Conservation (phyloP, 2,797 vertebrate genomes). For the Alca torda region DNA sequence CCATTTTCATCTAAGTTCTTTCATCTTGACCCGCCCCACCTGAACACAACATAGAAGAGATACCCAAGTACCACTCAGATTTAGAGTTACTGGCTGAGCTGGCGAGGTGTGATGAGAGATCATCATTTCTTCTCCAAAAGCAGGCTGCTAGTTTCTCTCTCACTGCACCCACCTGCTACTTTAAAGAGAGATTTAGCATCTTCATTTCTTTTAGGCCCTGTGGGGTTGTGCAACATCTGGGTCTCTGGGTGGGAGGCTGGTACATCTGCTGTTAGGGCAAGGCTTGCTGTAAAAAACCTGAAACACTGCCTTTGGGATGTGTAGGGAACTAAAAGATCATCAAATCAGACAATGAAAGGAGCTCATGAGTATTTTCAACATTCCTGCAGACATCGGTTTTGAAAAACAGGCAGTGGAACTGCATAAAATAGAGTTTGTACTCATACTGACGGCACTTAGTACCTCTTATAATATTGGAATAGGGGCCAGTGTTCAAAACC, state of each 20-base stretch:
- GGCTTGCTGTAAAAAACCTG: neutral
- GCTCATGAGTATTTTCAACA: neutral
- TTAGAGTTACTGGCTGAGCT: neutral
- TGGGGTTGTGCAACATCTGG: neutral
- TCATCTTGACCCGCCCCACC: neutral
- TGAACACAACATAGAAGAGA: neutral
- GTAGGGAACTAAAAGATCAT: neutral
- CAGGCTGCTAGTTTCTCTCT: neutral
- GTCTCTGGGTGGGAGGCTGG: neutral
- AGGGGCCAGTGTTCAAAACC: neutral
- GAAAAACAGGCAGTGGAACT: neutral
- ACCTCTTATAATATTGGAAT: neutral
- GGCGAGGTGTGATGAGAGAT: neutral
- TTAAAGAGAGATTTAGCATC: neutral
- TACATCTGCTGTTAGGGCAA: neutral
- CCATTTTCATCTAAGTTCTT: neutral
- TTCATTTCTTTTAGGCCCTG: neutral
- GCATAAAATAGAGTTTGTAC: neutral
- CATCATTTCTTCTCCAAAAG: neutral
- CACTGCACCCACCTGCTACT: neutral
- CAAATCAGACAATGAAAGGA: neutral
- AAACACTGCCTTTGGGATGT: neutral
- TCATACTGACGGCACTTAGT: neutral
- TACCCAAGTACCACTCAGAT: neutral
- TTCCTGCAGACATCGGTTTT: neutral